Evolutionary conservation across 2,797 vertebrate species (phyloP), one percentile per base, ranked within the genome.

Genomic region (Brachyalestes nurse): DNA sequence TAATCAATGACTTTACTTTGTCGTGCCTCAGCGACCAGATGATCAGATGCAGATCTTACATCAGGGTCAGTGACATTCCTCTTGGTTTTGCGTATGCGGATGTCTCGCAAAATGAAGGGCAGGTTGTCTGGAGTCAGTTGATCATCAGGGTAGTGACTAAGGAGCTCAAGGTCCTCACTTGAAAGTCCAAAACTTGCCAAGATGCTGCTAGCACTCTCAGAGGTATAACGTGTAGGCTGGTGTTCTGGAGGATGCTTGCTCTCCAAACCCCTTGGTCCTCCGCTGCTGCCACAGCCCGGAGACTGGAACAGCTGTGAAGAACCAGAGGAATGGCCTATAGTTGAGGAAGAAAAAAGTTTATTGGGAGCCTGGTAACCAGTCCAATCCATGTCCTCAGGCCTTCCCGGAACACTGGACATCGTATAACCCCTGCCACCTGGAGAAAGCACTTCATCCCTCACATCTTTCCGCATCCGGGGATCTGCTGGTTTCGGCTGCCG

Each of bases 1-100:
- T 99, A 99, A 83, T 99, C 97, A 69, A 99, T 97, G 14, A 99
- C 96, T 88, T 97, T 96, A 84, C 95, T 91, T 25, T 93, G 93
- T 58, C 93, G 83, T 14, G 88, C 19, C 16, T 91, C 49, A 0
- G 88, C 55, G 5, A 80, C 79, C 2, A 87, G 77, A 47, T 38
- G 85, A 40, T 90, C 82, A 28, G 83, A 58, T 58, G 78, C 72
- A 6, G 57, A n/a, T 62, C 80, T 80, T 5, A 51, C 25, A 38
- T 91, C 80, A 49, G 83, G 25, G 0, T 81, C 78, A 1, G 91
- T 12, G 6, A 87, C 13, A 1, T 89, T 65, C 1, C 89, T 93
- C 47, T 95, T 93, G 78, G 92, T 82, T 92, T 99, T 99, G 4
- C 97, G 89, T 13, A 96, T 88, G 40, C 95, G 94, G 75, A 98